Evolutionary conservation across 2,888 invertebrate genomes (phyloP).

Genomic region (Thyatira batis): DNA sequence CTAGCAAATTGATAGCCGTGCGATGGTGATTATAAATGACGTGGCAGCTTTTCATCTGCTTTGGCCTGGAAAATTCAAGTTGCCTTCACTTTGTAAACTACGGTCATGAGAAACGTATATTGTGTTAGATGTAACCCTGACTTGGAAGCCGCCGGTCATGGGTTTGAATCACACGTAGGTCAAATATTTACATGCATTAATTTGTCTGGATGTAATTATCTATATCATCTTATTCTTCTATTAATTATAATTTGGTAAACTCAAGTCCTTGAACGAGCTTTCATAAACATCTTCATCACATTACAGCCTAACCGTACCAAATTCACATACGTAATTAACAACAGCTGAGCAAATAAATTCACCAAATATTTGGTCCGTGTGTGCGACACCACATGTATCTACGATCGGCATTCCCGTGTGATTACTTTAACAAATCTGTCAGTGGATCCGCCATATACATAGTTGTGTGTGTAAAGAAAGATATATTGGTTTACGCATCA

Average conservation of each 20-base stretch:
- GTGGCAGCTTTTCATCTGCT: too few relatives aligned
- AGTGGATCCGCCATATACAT: conserved; percentile 8
- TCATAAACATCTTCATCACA: conserved; percentile 14
- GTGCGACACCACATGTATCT: conserved; percentile 36
- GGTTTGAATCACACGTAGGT: too few relatives aligned
- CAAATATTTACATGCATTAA: too few relatives aligned
- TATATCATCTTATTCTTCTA: too few relatives aligned
- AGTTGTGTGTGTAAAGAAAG: neutral
- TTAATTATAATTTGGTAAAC: too few relatives aligned
- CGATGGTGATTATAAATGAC: neutral
- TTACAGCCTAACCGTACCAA: conserved; percentile 13
- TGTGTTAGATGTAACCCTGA: too few relatives aligned
- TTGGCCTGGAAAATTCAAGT: too few relatives aligned
- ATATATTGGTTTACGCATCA: neutral
- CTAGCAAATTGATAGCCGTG: neutral
- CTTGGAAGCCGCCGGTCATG: too few relatives aligned
- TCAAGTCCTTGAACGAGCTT: neutral
- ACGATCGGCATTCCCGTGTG: conserved; percentile 51
- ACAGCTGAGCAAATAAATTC: conserved; percentile 10
- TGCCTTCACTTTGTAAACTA: too few relatives aligned
- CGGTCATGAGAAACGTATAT: too few relatives aligned
- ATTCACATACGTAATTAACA: conserved; percentile 8
- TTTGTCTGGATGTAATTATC: too few relatives aligned
- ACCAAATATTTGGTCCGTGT: conserved; percentile 17
- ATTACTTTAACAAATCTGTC: conserved; percentile 62